A percentile compares a stretch with the other conserved stretches of the same genome.
Evolutionary conservation across 1,140 invertebrate species (phyloP).

Genomic region (Conus betulinus): DNA sequence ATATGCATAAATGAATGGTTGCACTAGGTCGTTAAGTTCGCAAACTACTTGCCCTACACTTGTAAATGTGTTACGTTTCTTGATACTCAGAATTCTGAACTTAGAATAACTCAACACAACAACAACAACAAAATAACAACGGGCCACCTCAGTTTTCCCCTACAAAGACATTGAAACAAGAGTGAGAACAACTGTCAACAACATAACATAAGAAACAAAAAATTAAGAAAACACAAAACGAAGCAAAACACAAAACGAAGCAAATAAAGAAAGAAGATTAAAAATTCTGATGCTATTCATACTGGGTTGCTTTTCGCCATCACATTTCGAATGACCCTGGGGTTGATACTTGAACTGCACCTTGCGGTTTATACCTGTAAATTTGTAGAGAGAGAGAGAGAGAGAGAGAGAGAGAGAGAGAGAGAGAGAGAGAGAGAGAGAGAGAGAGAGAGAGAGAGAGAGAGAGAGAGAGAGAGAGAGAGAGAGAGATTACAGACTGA

Average conservation of each 20-base stretch:
- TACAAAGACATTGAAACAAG: not conserved
- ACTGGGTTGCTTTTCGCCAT: not conserved
- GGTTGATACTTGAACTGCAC: slow-evolving; percentile 99
- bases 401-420: not conserved
- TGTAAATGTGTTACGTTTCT: too few relatives aligned
- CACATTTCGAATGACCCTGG: slow-evolving; percentile 79
- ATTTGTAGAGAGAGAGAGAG: slow-evolving; percentile 83
- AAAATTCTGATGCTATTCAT: slow-evolving; percentile 27
- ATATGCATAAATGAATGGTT: too few relatives aligned
- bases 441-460: too few relatives aligned
- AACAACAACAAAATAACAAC: not conserved
- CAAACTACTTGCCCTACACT: too few relatives aligned
- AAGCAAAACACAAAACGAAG: too few relatives aligned
- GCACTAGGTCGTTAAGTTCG: too few relatives aligned
- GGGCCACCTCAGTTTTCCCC: not conserved
- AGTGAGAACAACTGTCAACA: not conserved
- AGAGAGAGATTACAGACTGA: too few relatives aligned
- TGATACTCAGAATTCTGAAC: too few relatives aligned
- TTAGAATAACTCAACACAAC: not conserved
- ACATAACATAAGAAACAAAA: slow-evolving; percentile 33
- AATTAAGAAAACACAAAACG: not conserved
- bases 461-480: too few relatives aligned
- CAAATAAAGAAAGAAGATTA: not conserved
- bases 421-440: too few relatives aligned
- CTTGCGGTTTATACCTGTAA: slow-evolving; percentile 99